Conservation (phyloP, 2,888 invertebrate genomes). For the Conistra vaccinii region DNA sequence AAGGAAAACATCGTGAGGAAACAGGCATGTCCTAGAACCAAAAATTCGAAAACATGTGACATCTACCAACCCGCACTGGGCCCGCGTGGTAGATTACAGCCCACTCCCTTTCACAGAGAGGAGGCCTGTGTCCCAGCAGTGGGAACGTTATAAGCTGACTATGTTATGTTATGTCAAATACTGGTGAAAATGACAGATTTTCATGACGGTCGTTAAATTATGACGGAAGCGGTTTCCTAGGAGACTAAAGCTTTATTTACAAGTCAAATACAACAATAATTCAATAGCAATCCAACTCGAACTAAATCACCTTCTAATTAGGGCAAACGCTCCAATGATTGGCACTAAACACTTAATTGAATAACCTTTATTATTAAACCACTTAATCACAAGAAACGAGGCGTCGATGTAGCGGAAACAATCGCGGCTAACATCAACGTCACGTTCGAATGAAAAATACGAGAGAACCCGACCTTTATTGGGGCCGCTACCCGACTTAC, state of each 20-base stretch:
- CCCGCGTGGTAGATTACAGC: too few relatives aligned
- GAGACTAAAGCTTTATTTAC: neutral
- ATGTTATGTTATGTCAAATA: too few relatives aligned
- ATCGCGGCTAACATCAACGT: conserved; percentile 46
- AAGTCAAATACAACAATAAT: conserved; percentile 11
- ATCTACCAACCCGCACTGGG: too few relatives aligned
- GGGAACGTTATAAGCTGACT: too few relatives aligned
- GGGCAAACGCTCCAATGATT: conserved; percentile 19
- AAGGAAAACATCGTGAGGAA: too few relatives aligned
- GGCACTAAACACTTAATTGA: conserved; percentile 49
- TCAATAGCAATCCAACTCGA: conserved; percentile 1
- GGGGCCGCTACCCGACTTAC: conserved; percentile 35
- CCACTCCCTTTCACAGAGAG: too few relatives aligned
- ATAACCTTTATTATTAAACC: conserved; percentile 55
- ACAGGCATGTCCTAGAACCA: too few relatives aligned
- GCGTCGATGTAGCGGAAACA: conserved; percentile 44
- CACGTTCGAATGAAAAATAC: conserved; percentile 66
- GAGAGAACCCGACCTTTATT: conserved; percentile 51
- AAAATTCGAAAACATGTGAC: too few relatives aligned
- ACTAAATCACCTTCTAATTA: conserved; percentile 20
- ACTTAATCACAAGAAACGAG: conserved; percentile 56
- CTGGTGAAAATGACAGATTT: too few relatives aligned
- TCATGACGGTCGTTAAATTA: too few relatives aligned
- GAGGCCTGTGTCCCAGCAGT: too few relatives aligned
- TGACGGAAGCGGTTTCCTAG: neutral